Conservation (phyloP, 2,797 vertebrate genomes). For the Phrynocephalus forsythii region DNA sequence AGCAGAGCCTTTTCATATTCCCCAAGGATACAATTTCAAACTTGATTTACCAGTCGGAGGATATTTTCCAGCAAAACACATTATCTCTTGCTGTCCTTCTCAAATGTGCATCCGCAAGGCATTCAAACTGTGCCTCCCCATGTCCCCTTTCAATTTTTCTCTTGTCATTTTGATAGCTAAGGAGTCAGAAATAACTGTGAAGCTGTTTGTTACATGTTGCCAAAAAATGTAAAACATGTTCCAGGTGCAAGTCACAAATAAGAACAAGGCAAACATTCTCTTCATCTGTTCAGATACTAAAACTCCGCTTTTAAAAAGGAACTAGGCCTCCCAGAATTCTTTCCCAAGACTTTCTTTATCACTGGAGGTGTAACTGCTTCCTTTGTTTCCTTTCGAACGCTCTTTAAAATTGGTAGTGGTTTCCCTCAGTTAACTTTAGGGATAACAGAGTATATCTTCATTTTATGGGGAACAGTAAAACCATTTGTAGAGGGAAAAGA, state of each 20-base stretch:
- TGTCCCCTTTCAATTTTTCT: not conserved
- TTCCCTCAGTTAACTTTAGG: not conserved
- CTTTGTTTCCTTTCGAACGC: not conserved
- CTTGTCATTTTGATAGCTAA: not conserved
- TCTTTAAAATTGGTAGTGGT: not conserved
- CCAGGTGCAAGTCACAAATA: not conserved
- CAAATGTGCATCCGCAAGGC: not conserved
- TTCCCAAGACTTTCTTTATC: not conserved
- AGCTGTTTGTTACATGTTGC: not conserved
- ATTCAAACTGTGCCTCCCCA: not conserved
- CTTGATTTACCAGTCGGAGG: not conserved
- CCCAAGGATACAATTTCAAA: not conserved
- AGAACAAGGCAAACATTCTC: not conserved
- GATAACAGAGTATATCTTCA: not conserved
- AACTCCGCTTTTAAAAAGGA: not conserved
- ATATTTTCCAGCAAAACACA: not conserved
- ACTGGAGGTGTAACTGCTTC: not conserved
- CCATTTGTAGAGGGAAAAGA: not conserved
- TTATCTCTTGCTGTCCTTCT: too few relatives aligned
- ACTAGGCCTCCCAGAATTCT: conserved; percentile 27
- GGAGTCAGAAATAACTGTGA: not conserved
- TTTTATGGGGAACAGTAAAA: not conserved
- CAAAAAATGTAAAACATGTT: not conserved
- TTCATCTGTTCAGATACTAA: not conserved
- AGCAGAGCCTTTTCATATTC: not conserved